Conservation (phyloP, 2,888 invertebrate species). For the Yponomeuta evonymella region DNA sequence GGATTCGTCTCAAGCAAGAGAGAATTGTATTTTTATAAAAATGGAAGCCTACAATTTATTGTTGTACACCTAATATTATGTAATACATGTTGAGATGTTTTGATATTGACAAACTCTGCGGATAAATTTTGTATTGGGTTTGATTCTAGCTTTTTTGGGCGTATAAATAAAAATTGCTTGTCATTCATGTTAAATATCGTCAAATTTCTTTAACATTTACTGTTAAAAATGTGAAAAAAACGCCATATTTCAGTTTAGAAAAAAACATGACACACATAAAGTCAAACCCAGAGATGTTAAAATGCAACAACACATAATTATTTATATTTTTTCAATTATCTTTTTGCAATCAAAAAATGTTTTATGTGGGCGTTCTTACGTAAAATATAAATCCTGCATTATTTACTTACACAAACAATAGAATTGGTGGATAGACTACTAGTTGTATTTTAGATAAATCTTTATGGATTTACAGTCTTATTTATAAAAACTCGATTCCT, state of each 20-base stretch:
- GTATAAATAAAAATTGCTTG: too few relatives aligned
- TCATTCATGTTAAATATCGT: too few relatives aligned
- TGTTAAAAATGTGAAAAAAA: too few relatives aligned
- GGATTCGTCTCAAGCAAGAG: constrained; percentile 31
- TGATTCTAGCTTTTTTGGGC: too few relatives aligned
- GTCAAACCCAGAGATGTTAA: background rate
- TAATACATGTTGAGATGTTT: background rate
- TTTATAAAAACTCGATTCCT: too few relatives aligned
- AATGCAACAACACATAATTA: too few relatives aligned
- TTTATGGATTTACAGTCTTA: background rate
- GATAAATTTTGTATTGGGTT: too few relatives aligned
- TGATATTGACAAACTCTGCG: background rate
- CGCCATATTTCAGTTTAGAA: background rate
- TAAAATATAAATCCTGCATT: too few relatives aligned
- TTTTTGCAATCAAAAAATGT: too few relatives aligned
- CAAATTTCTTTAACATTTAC: background rate
- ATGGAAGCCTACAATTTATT: background rate
- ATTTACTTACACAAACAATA: background rate
- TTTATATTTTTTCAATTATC: too few relatives aligned
- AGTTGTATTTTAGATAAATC: background rate
- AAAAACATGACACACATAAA: too few relatives aligned
- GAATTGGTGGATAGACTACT: background rate
- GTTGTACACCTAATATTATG: background rate
- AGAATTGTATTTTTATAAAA: constrained; percentile 15
- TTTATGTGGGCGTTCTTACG: too few relatives aligned